Conservation (phyloP, 2,113 vertebrate genomes). For the Ascaphus truei region DNA sequence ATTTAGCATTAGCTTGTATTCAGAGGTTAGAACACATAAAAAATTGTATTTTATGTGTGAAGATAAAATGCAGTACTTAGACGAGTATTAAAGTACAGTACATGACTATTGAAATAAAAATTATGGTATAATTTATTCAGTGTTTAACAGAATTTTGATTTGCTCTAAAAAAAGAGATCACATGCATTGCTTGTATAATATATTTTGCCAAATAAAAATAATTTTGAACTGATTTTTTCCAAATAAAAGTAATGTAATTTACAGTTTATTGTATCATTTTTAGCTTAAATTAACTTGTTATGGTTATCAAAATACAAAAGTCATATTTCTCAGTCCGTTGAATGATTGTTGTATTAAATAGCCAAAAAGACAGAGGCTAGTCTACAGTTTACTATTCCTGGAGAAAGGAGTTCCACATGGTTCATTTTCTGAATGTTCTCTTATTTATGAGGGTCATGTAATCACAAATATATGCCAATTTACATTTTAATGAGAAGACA, state of each 20-base stretch:
- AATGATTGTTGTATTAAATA: background rate
- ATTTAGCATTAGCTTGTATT: background rate
- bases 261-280: no score
- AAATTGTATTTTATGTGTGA: background rate
- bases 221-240: no score
- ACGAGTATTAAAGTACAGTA: background rate
- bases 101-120: background rate
- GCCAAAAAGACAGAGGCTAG: constrained; percentile 8
- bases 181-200: no score
- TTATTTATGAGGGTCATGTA: constrained; percentile 30
- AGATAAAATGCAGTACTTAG: background rate
- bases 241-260: no score
- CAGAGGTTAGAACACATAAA: background rate
- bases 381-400: constrained; percentile 8
- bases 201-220: no score
- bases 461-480: constrained; percentile 27
- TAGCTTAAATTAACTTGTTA: no score
- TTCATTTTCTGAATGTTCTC: constrained; percentile 42
- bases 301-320: no score
- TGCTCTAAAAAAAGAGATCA: no score
- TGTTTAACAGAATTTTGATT: no score
- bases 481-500: background rate
- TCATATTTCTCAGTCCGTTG: background rate
- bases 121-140: background rate
- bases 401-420: constrained; percentile 22